A percentile compares a stretch with the other conserved stretches of the same genome.
These are phyloP conservation scores for Choristoneura rosaceana DNA, from an alignment of 2,888 invertebrate species.

Conservation along the genomic window DNA sequence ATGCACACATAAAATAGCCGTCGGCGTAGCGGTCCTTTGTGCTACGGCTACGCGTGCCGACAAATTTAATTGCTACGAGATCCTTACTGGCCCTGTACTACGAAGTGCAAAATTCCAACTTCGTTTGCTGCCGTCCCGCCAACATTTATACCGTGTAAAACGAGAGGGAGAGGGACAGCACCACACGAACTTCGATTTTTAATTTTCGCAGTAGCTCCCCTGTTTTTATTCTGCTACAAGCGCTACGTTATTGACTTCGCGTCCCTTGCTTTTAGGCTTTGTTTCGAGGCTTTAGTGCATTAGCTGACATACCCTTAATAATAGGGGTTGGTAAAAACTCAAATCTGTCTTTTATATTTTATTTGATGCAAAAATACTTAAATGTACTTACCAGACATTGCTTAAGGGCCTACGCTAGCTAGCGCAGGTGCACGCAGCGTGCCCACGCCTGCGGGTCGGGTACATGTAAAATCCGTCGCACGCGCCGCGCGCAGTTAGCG, in stretches of 20 bases:
- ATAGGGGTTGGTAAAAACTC: neutral
- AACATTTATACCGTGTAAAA: too few relatives aligned
- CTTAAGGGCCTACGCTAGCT: too few relatives aligned
- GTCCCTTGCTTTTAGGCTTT: constrained; percentile 15
- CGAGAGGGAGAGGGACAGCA: too few relatives aligned
- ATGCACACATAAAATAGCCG: constrained; percentile 9
- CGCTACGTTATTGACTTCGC: constrained; percentile 26
- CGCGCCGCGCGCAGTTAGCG: too few relatives aligned
- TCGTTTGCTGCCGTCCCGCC: too few relatives aligned
- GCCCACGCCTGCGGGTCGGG: too few relatives aligned
- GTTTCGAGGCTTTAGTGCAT: neutral
- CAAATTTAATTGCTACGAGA: constrained; percentile 38
- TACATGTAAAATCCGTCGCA: too few relatives aligned
- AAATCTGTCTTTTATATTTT: neutral
- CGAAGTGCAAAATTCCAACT: too few relatives aligned
- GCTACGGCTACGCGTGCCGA: constrained; percentile 21
- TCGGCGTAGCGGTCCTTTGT: constrained; percentile 35
- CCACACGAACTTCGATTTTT: too few relatives aligned
- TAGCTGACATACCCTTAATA: neutral
- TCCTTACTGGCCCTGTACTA: constrained; percentile 5
- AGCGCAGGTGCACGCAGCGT: too few relatives aligned
- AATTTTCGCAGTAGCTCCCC: too few relatives aligned
- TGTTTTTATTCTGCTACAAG: constrained; percentile 22
- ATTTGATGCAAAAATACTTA: neutral
- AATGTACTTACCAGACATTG: too few relatives aligned